Conservation (phyloP, 2,888 invertebrate genomes). For the Tromatobia lineatoria region DNA sequence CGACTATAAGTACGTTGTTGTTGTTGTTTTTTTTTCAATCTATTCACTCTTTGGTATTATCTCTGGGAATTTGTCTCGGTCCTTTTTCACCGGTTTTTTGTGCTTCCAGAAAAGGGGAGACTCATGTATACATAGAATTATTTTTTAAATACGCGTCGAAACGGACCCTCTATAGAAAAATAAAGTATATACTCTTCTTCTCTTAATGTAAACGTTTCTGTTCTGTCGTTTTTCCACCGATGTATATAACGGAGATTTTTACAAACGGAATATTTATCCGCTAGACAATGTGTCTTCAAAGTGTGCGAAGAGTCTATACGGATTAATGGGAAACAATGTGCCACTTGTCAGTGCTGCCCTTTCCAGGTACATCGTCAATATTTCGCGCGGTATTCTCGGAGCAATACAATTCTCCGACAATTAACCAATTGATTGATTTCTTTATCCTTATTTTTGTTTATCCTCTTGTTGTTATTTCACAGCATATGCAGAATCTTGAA, state of each 20-base stretch:
- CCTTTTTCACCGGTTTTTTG: background rate
- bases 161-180: conserved; percentile 73
- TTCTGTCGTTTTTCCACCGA: conserved; percentile 1
- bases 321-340: conserved; percentile 53
- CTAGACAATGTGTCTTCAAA: background rate
- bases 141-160: conserved; percentile 71
- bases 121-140: conserved; percentile 71
- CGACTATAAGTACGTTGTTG: background rate
- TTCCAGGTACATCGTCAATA: conserved; percentile 70
- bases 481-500: conserved; percentile 20
- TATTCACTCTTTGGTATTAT: background rate
- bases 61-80: background rate
- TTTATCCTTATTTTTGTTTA: background rate
- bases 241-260: conserved; percentile 42
- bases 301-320: background rate
- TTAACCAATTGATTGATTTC: conserved; percentile 15
- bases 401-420: conserved; percentile 27
- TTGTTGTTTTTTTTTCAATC: background rate
- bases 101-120: conserved; percentile 30
- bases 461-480: background rate
- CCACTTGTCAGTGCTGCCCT: conserved; percentile 3
- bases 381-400: conserved; percentile 62
- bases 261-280: conserved; percentile 4
- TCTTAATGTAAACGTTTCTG: conserved; percentile 10
- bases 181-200: conserved; percentile 57